Evolutionary conservation across 92 coral and sea anemone genomes (phyloP).

Genomic region (Porites rus): DNA sequence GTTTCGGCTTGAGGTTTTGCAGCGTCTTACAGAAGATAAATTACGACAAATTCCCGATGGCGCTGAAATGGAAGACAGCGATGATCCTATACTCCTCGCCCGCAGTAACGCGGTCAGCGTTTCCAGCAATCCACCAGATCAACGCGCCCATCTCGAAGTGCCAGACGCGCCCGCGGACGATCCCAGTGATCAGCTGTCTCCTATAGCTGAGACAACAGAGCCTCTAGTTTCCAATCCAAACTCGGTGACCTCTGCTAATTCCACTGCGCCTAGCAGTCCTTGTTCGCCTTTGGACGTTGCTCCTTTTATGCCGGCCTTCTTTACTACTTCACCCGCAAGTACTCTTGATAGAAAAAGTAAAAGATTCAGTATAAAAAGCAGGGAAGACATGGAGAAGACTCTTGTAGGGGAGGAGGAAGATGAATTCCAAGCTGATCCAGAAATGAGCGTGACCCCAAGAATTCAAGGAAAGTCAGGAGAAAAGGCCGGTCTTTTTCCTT

Average conservation of each 20-base stretch:
- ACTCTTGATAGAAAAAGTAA: conserved; percentile 67
- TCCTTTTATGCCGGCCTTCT: conserved; percentile 83
- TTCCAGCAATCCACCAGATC: conserved; percentile 22
- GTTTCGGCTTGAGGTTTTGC: conserved; percentile 83
- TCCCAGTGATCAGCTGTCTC: conserved; percentile 77
- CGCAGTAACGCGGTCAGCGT: conserved; percentile 29
- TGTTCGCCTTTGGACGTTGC: conserved; percentile 88
- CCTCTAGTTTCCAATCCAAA: conserved; percentile 69
- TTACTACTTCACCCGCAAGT: conserved; percentile 89
- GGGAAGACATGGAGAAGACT: conserved; percentile 18
- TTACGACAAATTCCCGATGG: conserved; percentile 57
- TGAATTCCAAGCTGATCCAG: conserved; percentile 15
- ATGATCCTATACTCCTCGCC: conserved; percentile 54
- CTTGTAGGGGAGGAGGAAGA: conserved; percentile 7
- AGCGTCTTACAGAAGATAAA: conserved; percentile 77
- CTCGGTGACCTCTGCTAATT: conserved; percentile 72
- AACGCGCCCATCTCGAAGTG: conserved; percentile 39
- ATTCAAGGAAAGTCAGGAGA: neutral
- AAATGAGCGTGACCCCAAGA: conserved; percentile 32
- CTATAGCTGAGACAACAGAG: conserved; percentile 82
- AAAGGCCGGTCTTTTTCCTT: neutral
- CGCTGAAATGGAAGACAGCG: conserved; percentile 52
- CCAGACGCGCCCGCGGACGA: conserved; percentile 35
- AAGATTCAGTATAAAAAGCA: conserved; percentile 21
- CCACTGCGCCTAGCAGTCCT: conserved; percentile 91